Evolutionary conservation across 2,888 invertebrate genomes (phyloP), one percentile per base, ranked within the genome.

Genomic region (Pristionchus maxplancki): DNA sequence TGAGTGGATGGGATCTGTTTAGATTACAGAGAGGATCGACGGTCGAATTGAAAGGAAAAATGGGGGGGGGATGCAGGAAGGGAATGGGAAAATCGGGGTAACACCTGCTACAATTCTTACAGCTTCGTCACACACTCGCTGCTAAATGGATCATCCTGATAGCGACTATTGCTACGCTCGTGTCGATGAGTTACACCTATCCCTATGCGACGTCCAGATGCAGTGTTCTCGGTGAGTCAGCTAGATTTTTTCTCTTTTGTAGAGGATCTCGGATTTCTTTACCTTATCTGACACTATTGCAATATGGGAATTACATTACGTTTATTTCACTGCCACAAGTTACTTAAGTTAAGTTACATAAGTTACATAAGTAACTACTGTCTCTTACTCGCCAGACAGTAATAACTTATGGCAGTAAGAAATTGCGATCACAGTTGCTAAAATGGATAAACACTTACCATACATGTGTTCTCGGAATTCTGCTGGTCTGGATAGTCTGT

Each of bases 71-170:
- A 58, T 58, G 58, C 6, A 3, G 53, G 53, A 24, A 24, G 6
- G 53, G 53, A 24, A 58, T 58, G 58, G 58, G 58, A 9, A 6
- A 1, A n/a, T 58, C 24, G 20, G n/a, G 58, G 6, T 24, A 58
- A 58, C 58, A 58, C n/a, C 58, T n/a, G 58, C 58, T 58, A 24
- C 58, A 58, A 58, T n/a, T 53, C 28, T n/a, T 84, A 34, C 20
- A 84, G 83, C 83, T 84, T 34, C 53, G 58, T 28, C 28, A 53
- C 37, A 58, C 83, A 1, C 62, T 84, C 34, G 13, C 8, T 37
- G 40, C 44, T 50, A 84, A 84, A 58, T 84, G 83, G 83, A 34
- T 84, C 24, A 58, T 84, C 40, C 53, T 84, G 20, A 84, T 84
- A n/a, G 53, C 83, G 1, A 84, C 83, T 9, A 84, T 84, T 0